Base-by-base conservation (phyloP, 2,113 vertebrate species). In the Trichechus manatus region DNA sequence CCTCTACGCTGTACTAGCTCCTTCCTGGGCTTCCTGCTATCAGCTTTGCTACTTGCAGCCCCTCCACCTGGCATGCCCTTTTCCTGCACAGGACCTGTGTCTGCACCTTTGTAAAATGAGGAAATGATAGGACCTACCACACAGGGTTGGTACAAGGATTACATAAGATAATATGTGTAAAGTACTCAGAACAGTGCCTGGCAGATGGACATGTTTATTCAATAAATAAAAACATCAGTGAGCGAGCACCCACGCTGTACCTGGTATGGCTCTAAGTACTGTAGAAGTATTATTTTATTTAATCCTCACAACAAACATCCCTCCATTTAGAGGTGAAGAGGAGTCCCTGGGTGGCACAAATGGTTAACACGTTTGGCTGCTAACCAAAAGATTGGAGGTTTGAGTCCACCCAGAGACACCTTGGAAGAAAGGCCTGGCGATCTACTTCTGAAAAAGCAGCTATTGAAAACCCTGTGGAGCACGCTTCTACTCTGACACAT, bases 31-130 rank as follows among this genome's bases (percentile, higher is more conserved):
- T 79, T 89, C 68, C 7, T 22, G 53, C 33, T 53, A 56, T 22
- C 44, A 80, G 50, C 64, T 39, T 27, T 27, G 61, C 44, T 42
- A 2, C 20, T 20, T 33, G 36, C 42, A 72, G 20, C n/a, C 47
- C 19, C 39, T 9, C 4, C 0, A 9, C 61, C 22, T 70, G 66
- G 61, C 3, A 1, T 3, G 36, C 64, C 88, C 42, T 63, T 22
- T 79, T 77, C 22, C 9, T 0, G 0, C 15, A 6, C 0, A 0
- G 59, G 5, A 63, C 36, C 68, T 82, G 7, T 3, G 47, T 66
- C 36, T 47, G 61, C 31, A 31, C 27, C 29, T 84, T 36, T 80
- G 44, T 64, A 61, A 29, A 36, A 50, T 79, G 68, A 75, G n/a
- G 70, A 66, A 84, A 42, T 66, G 63, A 44, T 25, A 68, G 44